Evolutionary conservation across 2,797 vertebrate species (phyloP).

Genomic region (Acipenser transmontanus): DNA sequence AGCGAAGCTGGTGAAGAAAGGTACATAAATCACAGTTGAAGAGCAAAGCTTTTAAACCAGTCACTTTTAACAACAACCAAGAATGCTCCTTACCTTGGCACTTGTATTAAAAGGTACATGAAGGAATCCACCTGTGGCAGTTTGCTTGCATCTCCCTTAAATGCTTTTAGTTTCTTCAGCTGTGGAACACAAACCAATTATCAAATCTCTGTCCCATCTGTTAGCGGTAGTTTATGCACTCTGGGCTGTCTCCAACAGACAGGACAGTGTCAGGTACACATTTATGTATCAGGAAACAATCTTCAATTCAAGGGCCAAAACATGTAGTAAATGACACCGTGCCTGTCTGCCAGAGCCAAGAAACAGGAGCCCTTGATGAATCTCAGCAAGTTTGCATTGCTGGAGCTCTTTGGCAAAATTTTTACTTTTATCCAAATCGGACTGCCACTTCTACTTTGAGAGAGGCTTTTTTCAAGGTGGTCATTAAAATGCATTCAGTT

Average conservation of each 20-base stretch:
- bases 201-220: not conserved
- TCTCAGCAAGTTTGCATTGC: no score
- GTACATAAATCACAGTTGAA: not conserved
- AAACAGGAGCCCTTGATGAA: no score
- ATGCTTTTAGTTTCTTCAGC: slow-evolving; percentile 85
- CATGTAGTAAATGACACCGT: no score
- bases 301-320: not conserved
- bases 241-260: not conserved
- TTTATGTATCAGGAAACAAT: not conserved
- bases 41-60: not conserved
- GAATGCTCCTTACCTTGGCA: slow-evolving; percentile 78
- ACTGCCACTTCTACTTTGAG: no score
- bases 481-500: no score
- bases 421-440: no score
- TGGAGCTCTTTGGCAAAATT: no score
- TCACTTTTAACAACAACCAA: slow-evolving; percentile 9
- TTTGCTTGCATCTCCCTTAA: slow-evolving; percentile 83
- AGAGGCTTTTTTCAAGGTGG: no score
- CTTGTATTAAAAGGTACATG: slow-evolving; percentile 85
- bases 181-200: slow-evolving; percentile 31
- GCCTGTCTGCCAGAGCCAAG: no score
- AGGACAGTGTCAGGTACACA: not conserved
- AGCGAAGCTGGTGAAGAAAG: slow-evolving; percentile 65
- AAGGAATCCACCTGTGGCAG: slow-evolving; percentile 92
- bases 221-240: not conserved